Percentiles rank a stretch among this genome's conserved stretches.
Evolutionary conservation across 2,797 vertebrate species (phyloP).

Genomic region (Prionace glauca): DNA sequence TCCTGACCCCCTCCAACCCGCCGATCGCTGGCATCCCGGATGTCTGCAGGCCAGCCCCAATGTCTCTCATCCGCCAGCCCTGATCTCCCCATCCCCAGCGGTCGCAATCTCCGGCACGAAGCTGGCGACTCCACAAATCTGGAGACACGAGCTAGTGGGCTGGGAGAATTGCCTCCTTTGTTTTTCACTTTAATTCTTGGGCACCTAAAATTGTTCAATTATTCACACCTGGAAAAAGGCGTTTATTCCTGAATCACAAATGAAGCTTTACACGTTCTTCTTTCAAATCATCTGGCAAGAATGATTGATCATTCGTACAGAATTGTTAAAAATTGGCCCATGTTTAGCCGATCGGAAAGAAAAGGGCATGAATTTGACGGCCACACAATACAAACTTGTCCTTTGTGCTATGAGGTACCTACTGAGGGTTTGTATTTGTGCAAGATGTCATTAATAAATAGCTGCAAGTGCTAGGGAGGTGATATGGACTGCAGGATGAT

Average conservation of each 20-base stretch:
- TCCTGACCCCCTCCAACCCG: too few species aligned
- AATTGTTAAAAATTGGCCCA: neutral
- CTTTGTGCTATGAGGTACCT: neutral
- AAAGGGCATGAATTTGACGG: neutral
- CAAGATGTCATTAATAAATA: neutral
- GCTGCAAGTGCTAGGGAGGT: neutral
- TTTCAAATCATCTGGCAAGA: constrained; percentile 27
- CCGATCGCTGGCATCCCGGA: too few species aligned
- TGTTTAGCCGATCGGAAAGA: neutral
- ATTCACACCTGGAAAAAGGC: neutral
- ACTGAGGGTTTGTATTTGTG: neutral
- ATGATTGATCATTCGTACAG: neutral
- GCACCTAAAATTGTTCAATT: neutral
- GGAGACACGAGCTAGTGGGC: too few species aligned
- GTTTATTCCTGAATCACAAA: neutral
- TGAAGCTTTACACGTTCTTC: neutral
- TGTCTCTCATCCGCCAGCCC: too few species aligned
- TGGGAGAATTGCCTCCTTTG: too few species aligned
- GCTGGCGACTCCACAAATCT: too few species aligned
- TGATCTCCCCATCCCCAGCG: too few species aligned
- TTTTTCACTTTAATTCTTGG: neutral
- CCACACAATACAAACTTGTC: neutral
- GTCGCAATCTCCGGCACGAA: too few species aligned
- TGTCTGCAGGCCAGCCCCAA: too few species aligned
- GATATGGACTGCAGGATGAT: neutral